Base-by-base conservation (phyloP, 2,888 invertebrate genomes). In the Andrena dorsata region DNA sequence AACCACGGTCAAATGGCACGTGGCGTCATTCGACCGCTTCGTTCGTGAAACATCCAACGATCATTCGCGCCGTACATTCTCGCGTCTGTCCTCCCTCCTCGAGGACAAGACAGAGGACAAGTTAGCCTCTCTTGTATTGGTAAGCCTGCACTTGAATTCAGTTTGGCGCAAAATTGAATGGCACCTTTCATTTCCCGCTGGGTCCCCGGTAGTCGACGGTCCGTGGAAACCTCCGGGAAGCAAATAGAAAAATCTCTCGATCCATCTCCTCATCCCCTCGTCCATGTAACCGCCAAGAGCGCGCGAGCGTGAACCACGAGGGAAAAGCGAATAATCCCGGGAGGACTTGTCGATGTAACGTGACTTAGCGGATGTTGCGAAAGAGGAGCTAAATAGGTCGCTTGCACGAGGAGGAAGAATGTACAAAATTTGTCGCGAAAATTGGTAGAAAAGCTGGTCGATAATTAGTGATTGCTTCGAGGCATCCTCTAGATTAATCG, bases 401-500 rank as follows among this genome's bases (percentile, higher is more conserved):
- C 80, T 88, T 82, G 70, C 72, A 79, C 74, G 78, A 76, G 73
- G 80, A 87, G 56, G 61, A 78, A 84, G 85, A 85, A 82, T 89
- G 89, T 90, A 92, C 89, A 90, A 90, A 90, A 89, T 86, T 89
- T 81, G 87, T 87, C 73, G 85, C 87, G 88, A 88, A 41, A 85
- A 88, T 89, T 85, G 87, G 87, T 90, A 90, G 86, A 89, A 77
- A 89, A 77, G 85, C 87, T 89, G 70, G 76, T 80, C 80, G 82
- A 80, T 83, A 79, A 90, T 90, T 91, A 90, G 86, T 88, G 88
- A 87, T 88, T 83, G 91, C 92, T 92, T 92, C 90, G 90, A 90
- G 90, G 89, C 88, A 89, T 89, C 88, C 77, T 86, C 86, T 90
- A 90, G 90, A 82, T 41, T 87, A 86, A 89, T 90, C 83, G 88